Percentiles rank a stretch among this genome's conserved stretches.
These are phyloP conservation scores for Larimichthys polyactis DNA, from an alignment of 2,113 vertebrate species.

Conservation along the genomic window DNA sequence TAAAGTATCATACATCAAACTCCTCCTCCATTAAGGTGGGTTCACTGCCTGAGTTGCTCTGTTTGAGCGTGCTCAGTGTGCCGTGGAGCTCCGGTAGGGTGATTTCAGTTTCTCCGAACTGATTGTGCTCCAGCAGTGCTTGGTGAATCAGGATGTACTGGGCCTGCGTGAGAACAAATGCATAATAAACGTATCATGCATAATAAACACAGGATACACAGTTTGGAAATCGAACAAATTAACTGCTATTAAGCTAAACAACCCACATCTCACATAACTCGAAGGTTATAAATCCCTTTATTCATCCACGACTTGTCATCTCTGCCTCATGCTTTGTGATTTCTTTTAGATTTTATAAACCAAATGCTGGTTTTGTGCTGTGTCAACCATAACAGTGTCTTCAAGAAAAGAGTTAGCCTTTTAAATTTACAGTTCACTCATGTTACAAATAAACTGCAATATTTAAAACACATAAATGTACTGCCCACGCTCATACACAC, in stretches of 20 bases:
- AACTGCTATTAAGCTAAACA: not conserved
- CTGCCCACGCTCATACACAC: not conserved
- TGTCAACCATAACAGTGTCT: not conserved
- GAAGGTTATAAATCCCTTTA: not conserved
- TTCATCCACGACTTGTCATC: not conserved
- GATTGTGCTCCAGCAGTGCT: constrained; percentile 93
- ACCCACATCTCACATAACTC: not conserved
- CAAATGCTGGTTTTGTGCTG: not conserved
- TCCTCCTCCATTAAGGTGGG: constrained; percentile 89
- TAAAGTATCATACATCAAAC: constrained; percentile 88
- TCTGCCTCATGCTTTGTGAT: not conserved
- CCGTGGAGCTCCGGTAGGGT: constrained; percentile 88
- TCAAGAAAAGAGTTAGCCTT: not conserved
- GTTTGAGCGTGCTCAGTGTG: constrained; percentile 84
- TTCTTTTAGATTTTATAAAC: not conserved
- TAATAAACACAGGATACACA: not conserved
- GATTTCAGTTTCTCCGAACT: constrained; percentile 96
- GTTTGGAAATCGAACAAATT: not conserved
- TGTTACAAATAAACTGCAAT: not conserved
- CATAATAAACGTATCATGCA: rapidly evolving
- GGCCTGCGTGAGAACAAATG: constrained; percentile 77
- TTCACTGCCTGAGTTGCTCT: constrained; percentile 82
- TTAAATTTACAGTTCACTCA: not conserved
- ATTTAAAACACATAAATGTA: not conserved
- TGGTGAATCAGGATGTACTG: constrained; percentile 99